Base-by-base conservation (phyloP, 2,888 invertebrate genomes). In the Dolichomitus sp. region DNA sequence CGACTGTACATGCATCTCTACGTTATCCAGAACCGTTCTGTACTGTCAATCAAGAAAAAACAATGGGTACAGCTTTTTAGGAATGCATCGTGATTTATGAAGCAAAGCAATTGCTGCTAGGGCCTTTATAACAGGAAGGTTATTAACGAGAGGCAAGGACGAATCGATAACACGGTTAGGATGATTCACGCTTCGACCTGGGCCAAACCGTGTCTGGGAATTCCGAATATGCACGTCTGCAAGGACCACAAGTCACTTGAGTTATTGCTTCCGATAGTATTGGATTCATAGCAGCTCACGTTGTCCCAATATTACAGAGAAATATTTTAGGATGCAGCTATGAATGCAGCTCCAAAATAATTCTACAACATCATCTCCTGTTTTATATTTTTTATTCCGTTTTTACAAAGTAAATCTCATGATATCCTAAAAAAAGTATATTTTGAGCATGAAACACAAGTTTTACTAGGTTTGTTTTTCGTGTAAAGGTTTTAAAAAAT, bases 21-120 rank as follows among this genome's bases (percentile, higher is more conserved):
- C 42, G 17, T 54, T 14, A 14, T 52, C 30, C 57, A 30, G 12
- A 23, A 37, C 52, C 14, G 12, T 12, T n/a, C 40, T 6, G 23
- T 23, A 63, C 52, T 37, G 23, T 37, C 37, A 17, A 19, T 17
- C 1, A 17, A 14, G 17, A 19, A 74, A 82, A 82, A 82, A 78
- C 78, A 82, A 70, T 78, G 50, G 74, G 14, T 45, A 37, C 57
- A 45, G 42, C 48, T 82, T 82, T 82, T 79, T 75, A 52, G 79
- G 52, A 75, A 79, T 66, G 50, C 59, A 19, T 37, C 7, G 19
- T 75, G 82, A 79, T 79, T 82, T 72, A 79, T 68, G 75, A 72
- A 72, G 66, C 66, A 61, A 63, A 27, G 52, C 54, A 73, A 77
- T 77, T 73, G 73, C 68, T 61, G 33, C 17, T 27, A 14, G 61